A percentile compares a stretch with the other conserved stretches of the same genome.
Evolutionary conservation across 2,797 vertebrate species (phyloP).

Genomic region (Hippoglossus hippoglossus): DNA sequence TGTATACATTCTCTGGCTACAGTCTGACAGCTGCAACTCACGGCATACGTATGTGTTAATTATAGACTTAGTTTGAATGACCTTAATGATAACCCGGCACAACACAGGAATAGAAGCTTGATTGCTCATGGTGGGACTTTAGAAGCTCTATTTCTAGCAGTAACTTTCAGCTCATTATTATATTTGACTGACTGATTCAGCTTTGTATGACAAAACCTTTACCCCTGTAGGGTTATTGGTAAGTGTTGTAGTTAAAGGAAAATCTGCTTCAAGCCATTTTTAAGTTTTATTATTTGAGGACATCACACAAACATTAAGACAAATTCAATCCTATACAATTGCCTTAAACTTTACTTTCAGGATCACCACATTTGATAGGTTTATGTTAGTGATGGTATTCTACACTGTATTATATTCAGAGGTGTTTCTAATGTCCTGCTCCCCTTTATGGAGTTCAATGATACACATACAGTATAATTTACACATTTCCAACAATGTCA

Average conservation of each 20-base stretch:
- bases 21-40: constrained; percentile 43
- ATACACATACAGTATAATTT: no score
- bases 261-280: no score
- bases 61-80: constrained; percentile 20
- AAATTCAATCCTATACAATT: no score
- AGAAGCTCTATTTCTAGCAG: constrained; percentile 2
- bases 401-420: not conserved
- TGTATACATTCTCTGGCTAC: not conserved
- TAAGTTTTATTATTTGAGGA: no score
- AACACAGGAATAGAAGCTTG: constrained; percentile 34
- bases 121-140: constrained; percentile 4
- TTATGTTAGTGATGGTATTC: not conserved
- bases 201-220: not conserved
- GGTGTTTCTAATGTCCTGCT: no score
- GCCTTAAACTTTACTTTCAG: no score
- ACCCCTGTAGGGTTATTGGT: not conserved
- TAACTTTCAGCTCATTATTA: constrained; percentile 17
- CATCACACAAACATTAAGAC: no score
- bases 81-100: constrained; percentile 10
- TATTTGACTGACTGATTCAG: not conserved
- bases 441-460: no score
- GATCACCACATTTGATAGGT: no score
- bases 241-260: no score
- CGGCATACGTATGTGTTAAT: constrained; percentile 6
- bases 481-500: no score